These are phyloP conservation scores for Pseudopipra pipra DNA, from an alignment of 2,113 vertebrate species.

Conservation along the genomic window DNA sequence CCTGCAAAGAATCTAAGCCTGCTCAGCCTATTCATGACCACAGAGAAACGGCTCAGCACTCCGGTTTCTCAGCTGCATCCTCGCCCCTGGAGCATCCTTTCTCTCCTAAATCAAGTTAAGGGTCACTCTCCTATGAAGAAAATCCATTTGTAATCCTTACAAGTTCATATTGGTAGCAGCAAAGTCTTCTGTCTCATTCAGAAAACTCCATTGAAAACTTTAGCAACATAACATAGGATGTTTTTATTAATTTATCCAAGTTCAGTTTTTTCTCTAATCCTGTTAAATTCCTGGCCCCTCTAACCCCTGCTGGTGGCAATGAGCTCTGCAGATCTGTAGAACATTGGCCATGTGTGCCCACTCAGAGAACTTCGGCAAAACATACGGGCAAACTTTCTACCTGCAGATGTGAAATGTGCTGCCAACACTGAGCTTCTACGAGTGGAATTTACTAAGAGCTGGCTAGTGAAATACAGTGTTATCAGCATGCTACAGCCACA, in stretches of 20 bases:
- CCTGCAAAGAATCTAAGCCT: neutral
- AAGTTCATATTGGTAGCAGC: neutral
- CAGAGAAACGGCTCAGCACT: neutral
- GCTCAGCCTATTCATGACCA: neutral
- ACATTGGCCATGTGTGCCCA: rapidly evolving
- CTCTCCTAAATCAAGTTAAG: neutral
- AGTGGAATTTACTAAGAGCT: neutral
- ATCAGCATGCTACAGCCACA: rapidly evolving
- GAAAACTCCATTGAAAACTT: neutral
- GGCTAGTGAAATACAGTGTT: neutral
- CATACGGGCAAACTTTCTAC: rapidly evolving
- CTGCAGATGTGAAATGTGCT: neutral
- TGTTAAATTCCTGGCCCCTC: neutral
- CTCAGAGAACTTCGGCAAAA: neutral
- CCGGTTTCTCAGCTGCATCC: neutral
- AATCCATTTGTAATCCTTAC: neutral
- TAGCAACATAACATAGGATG: neutral
- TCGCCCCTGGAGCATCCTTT: neutral
- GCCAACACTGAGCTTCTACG: neutral
- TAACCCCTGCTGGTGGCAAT: neutral
- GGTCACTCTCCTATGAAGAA: neutral
- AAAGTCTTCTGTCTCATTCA: neutral
- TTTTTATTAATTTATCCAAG: neutral
- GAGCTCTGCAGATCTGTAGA: neutral
- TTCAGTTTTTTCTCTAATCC: neutral